Conservation (phyloP, 2,113 vertebrate genomes). For the Coptodon bakossiorum region DNA sequence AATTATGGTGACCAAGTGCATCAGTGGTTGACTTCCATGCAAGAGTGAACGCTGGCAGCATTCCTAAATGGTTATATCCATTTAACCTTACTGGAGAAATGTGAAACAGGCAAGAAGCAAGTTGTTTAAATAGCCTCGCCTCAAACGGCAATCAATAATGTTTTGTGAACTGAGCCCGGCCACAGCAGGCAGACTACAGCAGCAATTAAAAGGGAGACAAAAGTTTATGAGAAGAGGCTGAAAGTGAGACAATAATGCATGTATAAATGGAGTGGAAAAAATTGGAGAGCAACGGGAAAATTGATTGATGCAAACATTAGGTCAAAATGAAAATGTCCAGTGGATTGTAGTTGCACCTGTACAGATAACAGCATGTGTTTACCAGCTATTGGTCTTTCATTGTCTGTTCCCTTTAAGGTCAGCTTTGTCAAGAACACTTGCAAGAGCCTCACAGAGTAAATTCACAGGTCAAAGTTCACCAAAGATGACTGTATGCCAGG, state of each 20-base stretch:
- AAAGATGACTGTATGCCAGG: neutral
- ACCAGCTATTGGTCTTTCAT: neutral
- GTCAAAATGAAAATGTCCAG: neutral
- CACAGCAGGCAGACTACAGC: conserved; percentile 1
- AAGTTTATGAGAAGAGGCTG: conserved; percentile 7
- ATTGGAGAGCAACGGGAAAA: neutral
- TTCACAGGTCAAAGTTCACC: neutral
- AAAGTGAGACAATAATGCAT: neutral
- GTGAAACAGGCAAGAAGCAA: neutral
- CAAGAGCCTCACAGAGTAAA: neutral
- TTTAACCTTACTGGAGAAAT: neutral
- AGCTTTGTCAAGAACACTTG: neutral
- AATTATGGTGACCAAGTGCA: conserved; percentile 24
- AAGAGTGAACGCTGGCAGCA: neutral
- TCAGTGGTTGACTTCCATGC: conserved; percentile 17
- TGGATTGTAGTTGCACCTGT: neutral
- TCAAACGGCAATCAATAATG: conserved; percentile 37
- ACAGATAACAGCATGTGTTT: neutral
- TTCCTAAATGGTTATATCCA: conserved; percentile 7
- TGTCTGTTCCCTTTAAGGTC: conserved; percentile 1
- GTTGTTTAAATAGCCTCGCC: conserved; percentile 30
- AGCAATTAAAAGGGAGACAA: conserved; percentile 36
- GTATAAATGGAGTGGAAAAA: neutral
- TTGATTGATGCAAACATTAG: neutral
- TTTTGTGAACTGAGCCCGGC: conserved; percentile 22